Conservation (phyloP, 2,888 invertebrate genomes). For the Troglohyphantes excavatus region DNA sequence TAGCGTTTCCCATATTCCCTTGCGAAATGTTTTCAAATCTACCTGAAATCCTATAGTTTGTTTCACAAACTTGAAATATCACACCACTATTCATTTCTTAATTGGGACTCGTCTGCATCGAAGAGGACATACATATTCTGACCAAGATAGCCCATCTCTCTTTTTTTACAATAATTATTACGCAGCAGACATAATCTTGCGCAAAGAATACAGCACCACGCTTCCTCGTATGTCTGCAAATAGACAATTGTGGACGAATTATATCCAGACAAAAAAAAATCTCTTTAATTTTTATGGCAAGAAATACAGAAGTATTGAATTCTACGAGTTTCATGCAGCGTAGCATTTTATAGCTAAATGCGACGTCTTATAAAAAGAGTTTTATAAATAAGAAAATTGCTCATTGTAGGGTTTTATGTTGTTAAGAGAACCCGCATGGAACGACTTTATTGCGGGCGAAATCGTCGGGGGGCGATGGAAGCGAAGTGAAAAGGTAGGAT, state of each 20-base stretch:
- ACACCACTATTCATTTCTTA: too few species aligned
- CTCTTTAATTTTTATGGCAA: not conserved
- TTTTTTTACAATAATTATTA: not conserved
- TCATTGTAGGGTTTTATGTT: not conserved
- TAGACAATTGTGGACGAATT: not conserved
- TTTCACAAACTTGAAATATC: too few species aligned
- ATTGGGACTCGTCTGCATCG: too few species aligned
- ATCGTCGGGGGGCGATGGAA: not conserved
- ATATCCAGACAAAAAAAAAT: not conserved
- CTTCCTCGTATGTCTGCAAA: not conserved
- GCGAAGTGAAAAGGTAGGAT: not conserved
- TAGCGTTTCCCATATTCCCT: too few species aligned
- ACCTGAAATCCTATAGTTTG: too few species aligned
- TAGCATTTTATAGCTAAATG: too few species aligned
- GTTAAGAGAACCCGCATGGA: not conserved
- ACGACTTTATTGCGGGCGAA: slow-evolving; percentile 5
- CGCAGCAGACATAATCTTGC: not conserved
- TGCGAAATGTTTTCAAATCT: too few species aligned
- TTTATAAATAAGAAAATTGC: too few species aligned
- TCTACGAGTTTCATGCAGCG: too few species aligned
- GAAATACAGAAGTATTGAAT: not conserved
- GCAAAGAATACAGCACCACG: not conserved
- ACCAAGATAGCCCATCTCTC: too few species aligned
- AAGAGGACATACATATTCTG: too few species aligned
- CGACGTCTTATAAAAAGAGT: too few species aligned